Conservation (phyloP, 2,888 invertebrate genomes). For the Leptura quadrifasciata region DNA sequence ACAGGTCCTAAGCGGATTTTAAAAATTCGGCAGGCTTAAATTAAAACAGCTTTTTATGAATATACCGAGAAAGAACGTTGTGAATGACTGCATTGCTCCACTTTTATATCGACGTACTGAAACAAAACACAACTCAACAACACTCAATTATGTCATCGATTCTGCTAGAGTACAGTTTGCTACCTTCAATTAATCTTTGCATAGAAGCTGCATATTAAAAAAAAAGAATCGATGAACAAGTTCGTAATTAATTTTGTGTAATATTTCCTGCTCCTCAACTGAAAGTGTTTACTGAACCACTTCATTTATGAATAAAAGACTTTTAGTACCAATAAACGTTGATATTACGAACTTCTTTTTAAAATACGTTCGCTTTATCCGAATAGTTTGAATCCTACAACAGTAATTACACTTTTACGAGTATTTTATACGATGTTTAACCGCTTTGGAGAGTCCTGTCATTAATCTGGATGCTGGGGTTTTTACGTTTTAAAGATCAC, state of each 20-base stretch:
- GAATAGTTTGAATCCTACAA: background rate
- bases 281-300: background rate
- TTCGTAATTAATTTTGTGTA: background rate
- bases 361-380: background rate
- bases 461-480: background rate
- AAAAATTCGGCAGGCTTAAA: background rate
- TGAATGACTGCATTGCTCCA: background rate
- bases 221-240: background rate
- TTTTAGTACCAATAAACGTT: no score
- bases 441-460: background rate
- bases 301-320: no score
- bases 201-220: background rate
- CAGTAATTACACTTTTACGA: constrained; percentile 1
- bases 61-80: background rate
- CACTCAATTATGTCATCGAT: background rate
- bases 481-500: background rate
- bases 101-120: background rate
- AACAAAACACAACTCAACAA: constrained; percentile 1
- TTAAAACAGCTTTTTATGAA: background rate
- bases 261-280: background rate
- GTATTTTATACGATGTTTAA: constrained; percentile 3
- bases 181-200: constrained; percentile 4
- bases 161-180: background rate
- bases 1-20: no score
- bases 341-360: background rate